Percentiles rank a stretch among this genome's conserved stretches.
These are phyloP conservation scores for Okamejei kenojei DNA, from an alignment of 2,797 vertebrate genomes.

Conservation along the genomic window DNA sequence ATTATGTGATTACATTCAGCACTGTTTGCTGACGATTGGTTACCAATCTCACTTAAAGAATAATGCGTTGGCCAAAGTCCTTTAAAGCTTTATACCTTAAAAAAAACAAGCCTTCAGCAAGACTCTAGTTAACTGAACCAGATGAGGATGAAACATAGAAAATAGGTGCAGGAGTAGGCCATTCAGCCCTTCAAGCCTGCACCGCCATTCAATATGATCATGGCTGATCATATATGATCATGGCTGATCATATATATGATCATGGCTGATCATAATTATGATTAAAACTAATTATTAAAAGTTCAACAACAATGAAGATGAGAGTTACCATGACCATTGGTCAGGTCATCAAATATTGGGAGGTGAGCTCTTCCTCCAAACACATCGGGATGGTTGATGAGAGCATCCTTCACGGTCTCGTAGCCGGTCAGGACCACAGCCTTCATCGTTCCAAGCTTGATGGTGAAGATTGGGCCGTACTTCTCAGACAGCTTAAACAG, in stretches of 20 bases:
- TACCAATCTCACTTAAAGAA: neutral
- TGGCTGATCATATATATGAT: no score
- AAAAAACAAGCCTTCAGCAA: neutral
- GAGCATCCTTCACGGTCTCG: constrained; percentile 56
- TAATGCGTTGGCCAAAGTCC: neutral
- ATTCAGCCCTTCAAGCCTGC: no score
- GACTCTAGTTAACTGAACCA: neutral
- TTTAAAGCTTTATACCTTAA: neutral
- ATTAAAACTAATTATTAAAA: neutral
- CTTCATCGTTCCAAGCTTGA: constrained; percentile 53
- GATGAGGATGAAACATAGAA: neutral
- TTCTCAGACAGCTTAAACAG: constrained; percentile 52
- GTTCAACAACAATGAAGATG: neutral
- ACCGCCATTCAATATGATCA: no score
- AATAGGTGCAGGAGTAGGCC: no score
- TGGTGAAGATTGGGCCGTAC: constrained; percentile 53
- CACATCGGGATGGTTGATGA: constrained; percentile 52
- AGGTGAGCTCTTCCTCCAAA: constrained; percentile 56
- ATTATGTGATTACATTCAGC: neutral
- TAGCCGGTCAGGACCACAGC: constrained; percentile 53
- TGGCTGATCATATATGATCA: no score
- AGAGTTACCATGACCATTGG: constrained; percentile 48
- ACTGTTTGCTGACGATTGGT: neutral
- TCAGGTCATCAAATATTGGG: constrained; percentile 50
- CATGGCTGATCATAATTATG: no score